Base-by-base conservation (phyloP, 2,888 invertebrate species). In the Dicyrtoma fusca region DNA sequence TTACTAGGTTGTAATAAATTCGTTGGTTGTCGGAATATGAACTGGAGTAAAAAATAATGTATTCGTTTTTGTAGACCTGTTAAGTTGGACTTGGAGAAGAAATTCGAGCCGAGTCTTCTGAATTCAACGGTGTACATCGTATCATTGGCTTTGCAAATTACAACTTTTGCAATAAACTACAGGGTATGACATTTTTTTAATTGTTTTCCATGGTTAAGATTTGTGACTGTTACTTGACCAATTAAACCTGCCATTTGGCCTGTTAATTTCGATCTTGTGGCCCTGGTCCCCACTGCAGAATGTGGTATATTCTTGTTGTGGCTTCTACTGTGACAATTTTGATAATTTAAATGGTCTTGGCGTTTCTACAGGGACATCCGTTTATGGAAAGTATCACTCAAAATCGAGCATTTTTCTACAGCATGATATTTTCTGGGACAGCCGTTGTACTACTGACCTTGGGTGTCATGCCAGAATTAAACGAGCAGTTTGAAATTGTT, bases 51-150 rank as follows among this genome's bases (percentile, higher is more conserved):
- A 51, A 6, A 64, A 13, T 65, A 69, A 77, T 59, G 6, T 51
- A 17, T 55, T 21, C 23, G 19, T 14, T 10, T 57, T 73, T 81
- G 76, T 34, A 79, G 79, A 59, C 78, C 80, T 2, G 87, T 88
- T 0, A 85, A 85, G 45, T 90, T 90, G 34, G 91, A 92, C 79
- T 89, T 93, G 81, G 92, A 95, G 73, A 88, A 89, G 70, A 89
- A 90, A 79, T 99, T 98, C 84, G 90, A 92, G 81, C 95, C 98
- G 6, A 96, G 93, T 83, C 88, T 99, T 74, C 88, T 99, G 49
- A 99, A 99, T 84, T 96, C 97, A 82, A 97, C 97, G 0, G 97
- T 99, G 14, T 99, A 99, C 83, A 93, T 99, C 73, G 96, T 99
- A 82, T 97, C 97, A 1, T 92, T 98, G 90, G 91, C 97, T 17